Evolutionary conservation across 1,140 invertebrate genomes (phyloP).

Genomic region (Carcinoscorpius rotundicauda): DNA sequence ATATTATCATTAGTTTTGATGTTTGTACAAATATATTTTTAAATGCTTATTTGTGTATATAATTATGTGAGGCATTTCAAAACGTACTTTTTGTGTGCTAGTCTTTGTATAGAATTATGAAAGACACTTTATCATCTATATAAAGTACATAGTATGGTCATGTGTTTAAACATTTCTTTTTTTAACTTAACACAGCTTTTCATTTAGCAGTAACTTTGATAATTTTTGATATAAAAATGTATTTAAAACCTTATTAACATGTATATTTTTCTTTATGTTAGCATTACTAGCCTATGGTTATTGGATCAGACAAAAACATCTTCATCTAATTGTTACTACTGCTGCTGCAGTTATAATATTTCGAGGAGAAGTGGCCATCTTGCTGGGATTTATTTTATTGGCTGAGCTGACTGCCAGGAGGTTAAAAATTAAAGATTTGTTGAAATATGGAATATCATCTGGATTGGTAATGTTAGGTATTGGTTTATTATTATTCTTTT

Average conservation of each 20-base stretch:
- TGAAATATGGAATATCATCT: no score
- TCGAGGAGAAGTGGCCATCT: conserved; percentile 71
- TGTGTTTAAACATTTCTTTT: neutral
- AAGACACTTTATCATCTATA: neutral
- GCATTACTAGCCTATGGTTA: conserved; percentile 71
- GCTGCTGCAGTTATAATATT: conserved; percentile 83
- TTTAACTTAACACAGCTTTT: neutral
- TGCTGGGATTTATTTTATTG: conserved; percentile 75
- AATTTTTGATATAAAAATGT: neutral
- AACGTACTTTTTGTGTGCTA: neutral
- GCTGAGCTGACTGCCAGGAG: conserved; percentile 52
- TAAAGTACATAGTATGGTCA: neutral
- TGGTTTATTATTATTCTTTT: no score
- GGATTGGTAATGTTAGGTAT: no score
- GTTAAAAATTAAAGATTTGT: conserved; percentile 26
- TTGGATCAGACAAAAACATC: conserved; percentile 66
- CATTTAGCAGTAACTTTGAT: neutral
- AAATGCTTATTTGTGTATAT: no score
- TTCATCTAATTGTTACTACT: conserved; percentile 65
- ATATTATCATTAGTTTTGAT: no score
- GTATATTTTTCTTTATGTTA: conserved; percentile 41
- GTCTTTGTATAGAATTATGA: neutral
- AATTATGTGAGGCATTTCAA: neutral
- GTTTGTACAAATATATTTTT: no score
- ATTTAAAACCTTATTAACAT: neutral